A percentile compares a stretch with the other conserved stretches of the same genome.
Conservation (phyloP, 2,888 invertebrate genomes). For the Xanthia togata region DNA sequence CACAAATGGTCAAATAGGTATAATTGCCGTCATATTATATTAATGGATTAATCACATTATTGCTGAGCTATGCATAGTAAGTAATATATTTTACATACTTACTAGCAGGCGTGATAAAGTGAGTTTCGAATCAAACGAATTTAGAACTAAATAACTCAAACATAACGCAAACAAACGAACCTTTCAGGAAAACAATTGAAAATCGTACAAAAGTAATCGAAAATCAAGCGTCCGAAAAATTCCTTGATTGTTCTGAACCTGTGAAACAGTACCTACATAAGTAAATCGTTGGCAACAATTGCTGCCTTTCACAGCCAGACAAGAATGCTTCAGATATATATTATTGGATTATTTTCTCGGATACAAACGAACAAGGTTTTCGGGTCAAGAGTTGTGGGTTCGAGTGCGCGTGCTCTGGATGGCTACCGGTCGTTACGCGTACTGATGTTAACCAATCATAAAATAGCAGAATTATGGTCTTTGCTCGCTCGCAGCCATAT, state of each 20-base stretch:
- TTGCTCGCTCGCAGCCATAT: conserved; percentile 55
- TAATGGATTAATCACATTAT: no score
- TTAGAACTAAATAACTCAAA: conserved; percentile 2
- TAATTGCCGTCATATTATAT: no score
- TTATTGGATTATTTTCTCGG: conserved; percentile 74
- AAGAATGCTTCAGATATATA: conserved; percentile 72
- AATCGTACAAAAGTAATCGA: conserved; percentile 32
- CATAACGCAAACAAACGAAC: not conserved
- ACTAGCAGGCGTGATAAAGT: not conserved
- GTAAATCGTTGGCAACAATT: conserved; percentile 67
- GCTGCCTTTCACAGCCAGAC: conserved; percentile 66
- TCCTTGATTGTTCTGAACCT: conserved; percentile 36
- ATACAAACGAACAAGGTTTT: conserved; percentile 76
- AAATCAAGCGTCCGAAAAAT: conserved; percentile 48
- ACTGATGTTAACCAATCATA: conserved; percentile 66
- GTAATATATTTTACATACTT: not conserved
- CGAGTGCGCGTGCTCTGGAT: conserved; percentile 64
- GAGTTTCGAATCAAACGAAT: no score
- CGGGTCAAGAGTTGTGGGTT: conserved; percentile 77
- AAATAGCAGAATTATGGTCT: conserved; percentile 56
- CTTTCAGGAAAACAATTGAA: conserved; percentile 35
- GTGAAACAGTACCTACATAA: conserved; percentile 47
- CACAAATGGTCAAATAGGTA: no score
- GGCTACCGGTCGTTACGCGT: conserved; percentile 48
- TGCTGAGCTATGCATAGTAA: no score